Conservation (phyloP, 2,797 vertebrate species). For the Chanos chanos region DNA sequence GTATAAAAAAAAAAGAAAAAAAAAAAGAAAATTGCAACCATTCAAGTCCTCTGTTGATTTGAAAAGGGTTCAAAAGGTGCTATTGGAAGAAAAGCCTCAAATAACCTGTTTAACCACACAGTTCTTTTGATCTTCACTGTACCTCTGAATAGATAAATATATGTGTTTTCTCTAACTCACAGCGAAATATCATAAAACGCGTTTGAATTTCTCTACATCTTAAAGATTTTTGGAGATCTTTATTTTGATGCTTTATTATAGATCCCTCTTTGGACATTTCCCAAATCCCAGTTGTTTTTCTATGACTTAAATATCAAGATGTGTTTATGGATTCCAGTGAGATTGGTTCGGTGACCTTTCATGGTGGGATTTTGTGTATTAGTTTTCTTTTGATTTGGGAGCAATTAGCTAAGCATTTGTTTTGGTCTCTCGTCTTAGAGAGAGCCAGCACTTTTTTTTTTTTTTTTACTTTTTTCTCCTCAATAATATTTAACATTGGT, state of each 20-base stretch:
- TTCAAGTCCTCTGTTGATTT: too few species aligned
- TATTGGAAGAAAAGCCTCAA: too few species aligned
- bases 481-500: too few species aligned
- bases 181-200: too few species aligned
- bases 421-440: background rate
- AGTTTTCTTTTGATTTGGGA: background rate
- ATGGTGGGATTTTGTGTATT: background rate
- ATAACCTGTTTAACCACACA: too few species aligned
- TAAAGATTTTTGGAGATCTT: background rate
- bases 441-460: background rate
- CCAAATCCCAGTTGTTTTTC: background rate
- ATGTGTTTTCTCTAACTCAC: too few species aligned
- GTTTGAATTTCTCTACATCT: too few species aligned
- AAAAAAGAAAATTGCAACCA: too few species aligned
- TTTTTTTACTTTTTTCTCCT: background rate
- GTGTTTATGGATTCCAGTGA: background rate
- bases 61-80: too few species aligned
- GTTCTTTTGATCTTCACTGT: too few species aligned
- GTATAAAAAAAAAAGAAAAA: background rate
- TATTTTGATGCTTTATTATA: background rate
- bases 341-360: slow-evolving; percentile 7
- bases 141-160: too few species aligned
- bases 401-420: slow-evolving; percentile 5
- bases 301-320: slow-evolving; percentile 17
- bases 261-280: background rate